Evolutionary conservation across 2,797 vertebrate species (phyloP), one percentile per base, ranked within the genome.

Genomic region (Scarus forsteni): DNA sequence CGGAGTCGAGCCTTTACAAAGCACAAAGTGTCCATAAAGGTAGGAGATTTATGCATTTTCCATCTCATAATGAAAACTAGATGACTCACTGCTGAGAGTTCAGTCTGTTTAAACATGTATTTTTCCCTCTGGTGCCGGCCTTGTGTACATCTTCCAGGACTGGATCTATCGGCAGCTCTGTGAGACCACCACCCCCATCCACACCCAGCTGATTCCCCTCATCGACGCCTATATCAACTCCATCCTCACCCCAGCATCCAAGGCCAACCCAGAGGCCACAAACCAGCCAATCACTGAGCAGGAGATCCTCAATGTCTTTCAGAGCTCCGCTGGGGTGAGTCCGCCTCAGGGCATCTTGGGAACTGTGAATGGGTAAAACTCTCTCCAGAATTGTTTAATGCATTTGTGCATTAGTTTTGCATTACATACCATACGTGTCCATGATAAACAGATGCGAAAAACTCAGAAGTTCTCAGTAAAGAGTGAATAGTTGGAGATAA

Each of bases 21-120:
- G 88, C 98, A 99, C 93, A 99, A 99, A 95, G 97, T 99, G 1
- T 99, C 98, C 60, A 99, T 99, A 71, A 99, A 99, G 96, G 98
- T 99, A 92, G 13, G 71, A n/a, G 13, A 1, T 9, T 27, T 27
- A n/a, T 66, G 1, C 8, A 36, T 27, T 35, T 1, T 0, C 4
- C 53, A 7, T 5, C 43, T 56, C 44, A 11, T 14, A 16, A 6
- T 44, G 2, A 11, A 6, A 3, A n/a, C 18, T 7, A 6, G 0
- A 13, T 27, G 15, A 27, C 5, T 51, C 3, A 14, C 6, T 16
- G 3, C 39, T 35, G 0, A 53, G 9, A 18, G 16, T 36, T 11
- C 9, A 1, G 19, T 56, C 18, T 60, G 10, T 59, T 67, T 6
- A 43, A 46, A 36, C 14, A 59, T 36, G 0, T 1, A 18, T 43